phyloP scores from a whole-genome alignment of 2,113 vertebrate genomes.

The Hiodon tergisus region DNA sequence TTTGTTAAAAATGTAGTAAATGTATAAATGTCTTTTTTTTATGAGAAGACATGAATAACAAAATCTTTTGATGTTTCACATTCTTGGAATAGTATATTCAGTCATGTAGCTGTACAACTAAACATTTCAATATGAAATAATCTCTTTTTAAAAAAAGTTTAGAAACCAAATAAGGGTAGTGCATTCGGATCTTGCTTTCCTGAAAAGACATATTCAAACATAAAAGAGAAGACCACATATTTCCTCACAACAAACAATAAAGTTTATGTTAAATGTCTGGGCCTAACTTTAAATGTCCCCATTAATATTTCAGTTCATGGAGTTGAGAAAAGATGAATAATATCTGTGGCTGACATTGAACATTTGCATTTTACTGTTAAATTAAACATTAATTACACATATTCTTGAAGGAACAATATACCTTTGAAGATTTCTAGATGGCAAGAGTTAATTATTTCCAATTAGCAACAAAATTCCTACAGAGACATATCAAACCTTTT shows the following conservation, averaged over 20 bases:
- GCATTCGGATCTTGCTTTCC: constrained; percentile 10
- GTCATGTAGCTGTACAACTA: not conserved
- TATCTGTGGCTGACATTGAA: constrained; percentile 43
- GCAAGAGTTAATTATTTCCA: constrained; percentile 52
- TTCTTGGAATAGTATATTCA: not conserved
- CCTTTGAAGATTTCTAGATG: constrained; percentile 42
- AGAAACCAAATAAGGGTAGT: not conserved
- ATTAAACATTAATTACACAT: constrained; percentile 55
- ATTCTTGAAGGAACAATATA: constrained; percentile 49
- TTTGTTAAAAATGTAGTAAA: not conserved
- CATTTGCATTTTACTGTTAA: constrained; percentile 52
- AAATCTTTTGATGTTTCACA: constrained; percentile 5
- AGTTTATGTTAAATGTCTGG: constrained; percentile 41
- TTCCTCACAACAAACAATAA: constrained; percentile 38
- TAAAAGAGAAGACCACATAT: constrained; percentile 35
- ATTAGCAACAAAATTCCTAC: constrained; percentile 48
- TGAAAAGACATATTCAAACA: constrained; percentile 38
- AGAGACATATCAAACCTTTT: constrained; percentile 39
- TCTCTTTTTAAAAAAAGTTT: not conserved
- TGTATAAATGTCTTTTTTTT: not conserved
- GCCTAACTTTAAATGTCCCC: constrained; percentile 44
- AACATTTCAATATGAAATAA: not conserved
- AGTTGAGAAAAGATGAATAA: constrained; percentile 44
- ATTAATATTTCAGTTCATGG: constrained; percentile 55
- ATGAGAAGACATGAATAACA: not conserved